Conservation (phyloP, 2,113 vertebrate species). For the Semicossyphus pulcher region DNA sequence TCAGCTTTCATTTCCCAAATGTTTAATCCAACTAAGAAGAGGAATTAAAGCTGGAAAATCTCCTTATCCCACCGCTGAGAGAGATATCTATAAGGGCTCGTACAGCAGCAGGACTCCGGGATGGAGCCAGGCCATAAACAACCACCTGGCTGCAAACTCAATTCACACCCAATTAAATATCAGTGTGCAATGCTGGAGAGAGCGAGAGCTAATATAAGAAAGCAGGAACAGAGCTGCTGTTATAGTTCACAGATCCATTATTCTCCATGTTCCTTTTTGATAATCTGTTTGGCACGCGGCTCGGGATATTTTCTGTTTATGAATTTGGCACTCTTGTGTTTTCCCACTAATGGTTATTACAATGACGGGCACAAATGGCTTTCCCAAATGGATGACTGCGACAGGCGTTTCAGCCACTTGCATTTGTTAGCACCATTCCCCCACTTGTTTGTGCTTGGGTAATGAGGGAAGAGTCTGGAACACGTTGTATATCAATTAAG, state of each 20-base stretch:
- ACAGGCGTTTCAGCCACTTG: conserved; percentile 41
- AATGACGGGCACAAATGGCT: conserved; percentile 62
- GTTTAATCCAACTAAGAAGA: conserved; percentile 75
- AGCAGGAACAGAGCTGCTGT: conserved; percentile 57
- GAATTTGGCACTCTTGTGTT: conserved; percentile 65
- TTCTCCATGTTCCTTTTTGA: conserved; percentile 66
- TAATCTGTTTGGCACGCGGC: conserved; percentile 59
- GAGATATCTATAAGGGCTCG: conserved; percentile 59
- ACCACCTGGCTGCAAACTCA: conserved; percentile 66
- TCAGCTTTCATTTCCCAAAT: conserved; percentile 69
- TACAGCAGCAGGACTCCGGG: conserved; percentile 34
- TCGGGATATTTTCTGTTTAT: conserved; percentile 60
- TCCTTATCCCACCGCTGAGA: conserved; percentile 55
- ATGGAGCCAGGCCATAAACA: conserved; percentile 66
- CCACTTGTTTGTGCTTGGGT: conserved; percentile 66
- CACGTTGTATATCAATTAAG: conserved; percentile 82
- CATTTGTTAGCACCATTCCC: conserved; percentile 50
- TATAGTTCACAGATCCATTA: conserved; percentile 64
- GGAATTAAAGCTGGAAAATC: conserved; percentile 69
- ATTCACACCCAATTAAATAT: conserved; percentile 72
- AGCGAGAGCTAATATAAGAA: conserved; percentile 40
- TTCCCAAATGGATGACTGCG: conserved; percentile 47
- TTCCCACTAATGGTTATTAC: conserved; percentile 64
- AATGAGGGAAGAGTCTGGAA: conserved; percentile 68
- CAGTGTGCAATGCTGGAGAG: conserved; percentile 49